Evolutionary conservation across 2,888 invertebrate species (phyloP), one percentile per base, ranked within the genome.

Genomic region (Diogma glabrata): DNA sequence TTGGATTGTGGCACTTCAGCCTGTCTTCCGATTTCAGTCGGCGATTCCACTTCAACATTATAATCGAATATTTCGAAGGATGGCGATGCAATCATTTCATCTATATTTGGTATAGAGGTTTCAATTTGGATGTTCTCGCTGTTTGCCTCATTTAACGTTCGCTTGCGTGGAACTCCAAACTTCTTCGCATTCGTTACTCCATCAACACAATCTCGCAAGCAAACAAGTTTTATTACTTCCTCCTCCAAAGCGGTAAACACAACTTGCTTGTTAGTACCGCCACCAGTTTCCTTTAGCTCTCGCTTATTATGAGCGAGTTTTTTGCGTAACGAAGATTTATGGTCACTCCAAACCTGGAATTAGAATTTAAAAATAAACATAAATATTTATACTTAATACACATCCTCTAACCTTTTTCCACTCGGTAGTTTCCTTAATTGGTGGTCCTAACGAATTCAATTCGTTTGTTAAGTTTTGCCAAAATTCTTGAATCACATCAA

Each of bases 171-270:
- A 38, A 38, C 17, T 38, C 38, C 17, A 38, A 38, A 38, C 38
- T 38, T 38, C 38, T 38, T 38, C 38, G 38, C 38, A 38, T 38
- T 38, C 8, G 17, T 38, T 38, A 38, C 38, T 38, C 38, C 38
- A 10, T 14, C 38, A 38, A 38, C 38, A 17, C 38, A 38, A 38
- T 38, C 4, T 3, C 17, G 38, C 19, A 38, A 38, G 19, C 38
- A 38, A 38, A 38, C 2, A 16, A 38, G 38, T 14, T 10, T 38
- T 38, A 38, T 38, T 17, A 38, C 17, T 2, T 38, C 38, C 16
- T 17, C 16, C 3, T 38, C 38, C 38, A 38, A 38, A 38, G 38
- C 38, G 38, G 6, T 38, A 38, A 38, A 14, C 16, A 38, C 17
- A 38, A 17, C 38, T 6, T 17, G 16, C 38, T 38, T 38, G 17